These are phyloP conservation scores for Scomber scombrus DNA, from an alignment of 2,113 vertebrate species.

Conservation along the genomic window DNA sequence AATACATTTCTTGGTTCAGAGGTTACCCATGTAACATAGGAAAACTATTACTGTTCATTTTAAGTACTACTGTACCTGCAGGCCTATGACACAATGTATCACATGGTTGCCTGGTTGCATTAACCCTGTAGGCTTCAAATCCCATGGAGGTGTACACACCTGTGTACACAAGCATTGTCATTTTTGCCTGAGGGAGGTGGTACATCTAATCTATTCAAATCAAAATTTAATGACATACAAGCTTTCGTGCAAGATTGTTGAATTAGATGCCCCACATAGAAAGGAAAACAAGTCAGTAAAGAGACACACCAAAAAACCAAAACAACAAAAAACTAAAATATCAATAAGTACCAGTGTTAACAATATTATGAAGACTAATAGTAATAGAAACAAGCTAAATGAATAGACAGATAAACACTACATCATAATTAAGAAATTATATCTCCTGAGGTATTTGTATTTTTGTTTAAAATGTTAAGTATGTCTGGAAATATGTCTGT, in stretches of 20 bases:
- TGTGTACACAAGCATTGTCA: constrained; percentile 52
- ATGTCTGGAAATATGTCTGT: background rate
- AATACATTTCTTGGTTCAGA: background rate
- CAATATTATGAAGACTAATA: background rate
- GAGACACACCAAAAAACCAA: background rate
- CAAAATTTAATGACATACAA: constrained; percentile 22
- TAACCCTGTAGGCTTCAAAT: constrained; percentile 27
- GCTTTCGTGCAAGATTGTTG: constrained; percentile 15
- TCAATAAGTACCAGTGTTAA: background rate
- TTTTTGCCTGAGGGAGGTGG: constrained; percentile 46
- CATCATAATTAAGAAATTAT: background rate
- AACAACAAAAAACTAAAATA: too few species aligned
- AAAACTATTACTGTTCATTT: background rate
- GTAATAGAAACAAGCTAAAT: background rate
- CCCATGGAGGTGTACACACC: constrained; percentile 22
- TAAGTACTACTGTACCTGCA: background rate
- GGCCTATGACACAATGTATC: constrained; percentile 12
- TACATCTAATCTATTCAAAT: constrained; percentile 54
- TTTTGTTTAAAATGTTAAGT: background rate
- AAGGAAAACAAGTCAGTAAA: background rate
- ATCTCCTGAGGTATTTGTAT: background rate
- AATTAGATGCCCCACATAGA: background rate
- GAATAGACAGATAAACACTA: background rate
- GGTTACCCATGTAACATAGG: background rate
- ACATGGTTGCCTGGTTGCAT: constrained; percentile 29